Evolutionary conservation across 2,113 vertebrate species (phyloP), one percentile per base, ranked within the genome.

Genomic region (Lethenteron reissneri): DNA sequence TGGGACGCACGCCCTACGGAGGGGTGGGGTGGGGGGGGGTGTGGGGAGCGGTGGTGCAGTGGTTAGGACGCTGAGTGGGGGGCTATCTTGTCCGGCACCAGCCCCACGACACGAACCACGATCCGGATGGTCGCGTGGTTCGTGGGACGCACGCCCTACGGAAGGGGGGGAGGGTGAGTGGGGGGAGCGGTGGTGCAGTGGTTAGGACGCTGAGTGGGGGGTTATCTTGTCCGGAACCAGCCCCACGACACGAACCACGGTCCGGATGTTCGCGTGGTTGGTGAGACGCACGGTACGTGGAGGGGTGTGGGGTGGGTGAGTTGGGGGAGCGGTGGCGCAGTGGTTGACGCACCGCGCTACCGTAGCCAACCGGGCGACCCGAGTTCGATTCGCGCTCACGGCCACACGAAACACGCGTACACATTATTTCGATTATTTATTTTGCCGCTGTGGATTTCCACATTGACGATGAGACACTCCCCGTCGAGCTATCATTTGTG

Each of bases 81-180:
- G 3, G 92, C 88, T 89, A 97, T 95, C 80, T 86, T 94, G 76
- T 96, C 90, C 0, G 92, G 94, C 3, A 97, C 75, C 0, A 99
- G 88, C 0, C 89, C n/a, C 1, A 97, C 91, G 0, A 91, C 92
- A 75, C 90, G 82, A 71, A 96, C 90, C 5, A 97, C 96, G 74
- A 91, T 96, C 83, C 97, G 94, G 79, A 99, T 97, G 77, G 92
- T 97, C 21, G 92, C 90, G 0, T 99, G 94, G 78, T 97, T 99
- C 1, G 91, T 94, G 0, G n/a, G 94, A 77, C 89, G 95, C 82
- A 94, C 77, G 57, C 87, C 85, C 94, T 96, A 74, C 62, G 11
- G 25, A 68, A n/a, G n/a, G n/a, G n/a, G 11, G 41, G 3, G 41
- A 4, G 41, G 41, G 41, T 5, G 41, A 5, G 25, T 25, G n/a